Conservation (phyloP, 2,113 vertebrate genomes). For the Zosterops japonicus region DNA sequence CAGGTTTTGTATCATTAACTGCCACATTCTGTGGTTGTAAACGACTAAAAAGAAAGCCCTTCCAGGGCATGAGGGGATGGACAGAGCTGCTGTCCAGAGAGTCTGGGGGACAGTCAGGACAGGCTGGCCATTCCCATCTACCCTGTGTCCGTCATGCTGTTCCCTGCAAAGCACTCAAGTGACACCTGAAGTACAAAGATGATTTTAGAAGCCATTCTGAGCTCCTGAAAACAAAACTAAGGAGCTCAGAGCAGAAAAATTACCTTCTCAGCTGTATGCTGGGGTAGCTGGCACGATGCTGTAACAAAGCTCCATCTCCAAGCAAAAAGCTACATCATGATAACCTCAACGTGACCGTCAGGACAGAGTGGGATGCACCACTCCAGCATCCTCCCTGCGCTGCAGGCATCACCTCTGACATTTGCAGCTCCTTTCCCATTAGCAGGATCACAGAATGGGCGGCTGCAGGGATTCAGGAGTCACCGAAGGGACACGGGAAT, state of each 20-base stretch:
- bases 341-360: neutral
- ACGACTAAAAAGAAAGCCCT: neutral
- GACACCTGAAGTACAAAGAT: neutral
- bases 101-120: neutral
- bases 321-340: neutral
- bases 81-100: neutral
- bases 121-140: neutral
- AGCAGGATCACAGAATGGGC: neutral
- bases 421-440: neutral
- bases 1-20: neutral
- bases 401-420: neutral
- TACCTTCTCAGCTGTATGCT: neutral
- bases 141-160: fast-evolving
- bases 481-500: neutral
- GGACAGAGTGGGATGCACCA: fast-evolving
- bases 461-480: neutral
- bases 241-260: neutral
- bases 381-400: neutral
- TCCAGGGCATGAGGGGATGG: fast-evolving
- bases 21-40: neutral
- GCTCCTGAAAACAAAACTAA: neutral
- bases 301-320: neutral
- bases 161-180: neutral
- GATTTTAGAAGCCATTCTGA: neutral
- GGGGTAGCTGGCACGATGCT: neutral